phyloP scores from a whole-genome alignment of 2,113 vertebrate genomes.

The Hypanus sabinus region DNA sequence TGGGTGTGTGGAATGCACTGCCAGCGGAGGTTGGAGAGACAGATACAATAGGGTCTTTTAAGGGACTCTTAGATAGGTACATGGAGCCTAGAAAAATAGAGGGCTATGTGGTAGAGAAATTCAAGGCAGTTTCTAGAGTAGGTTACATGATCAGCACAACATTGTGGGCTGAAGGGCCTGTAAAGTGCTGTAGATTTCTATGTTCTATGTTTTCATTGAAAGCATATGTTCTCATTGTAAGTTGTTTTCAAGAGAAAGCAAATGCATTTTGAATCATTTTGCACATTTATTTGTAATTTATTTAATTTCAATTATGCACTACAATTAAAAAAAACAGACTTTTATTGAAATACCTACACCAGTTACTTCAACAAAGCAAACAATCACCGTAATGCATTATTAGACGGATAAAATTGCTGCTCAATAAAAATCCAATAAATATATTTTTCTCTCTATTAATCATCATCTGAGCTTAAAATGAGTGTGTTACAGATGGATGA shows the following conservation, averaged over 20 bases:
- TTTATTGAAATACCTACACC: neutral
- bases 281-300: neutral
- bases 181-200: no score
- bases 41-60: no score
- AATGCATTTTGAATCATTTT: neutral
- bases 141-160: no score
- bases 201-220: no score
- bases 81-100: no score
- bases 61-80: no score
- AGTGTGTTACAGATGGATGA: neutral
- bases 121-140: no score
- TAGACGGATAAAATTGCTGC: neutral
- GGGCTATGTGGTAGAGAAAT: no score
- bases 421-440: neutral
- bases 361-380: neutral
- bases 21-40: no score
- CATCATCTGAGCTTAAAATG: neutral
- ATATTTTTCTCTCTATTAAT: neutral
- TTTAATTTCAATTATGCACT: neutral
- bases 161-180: no score
- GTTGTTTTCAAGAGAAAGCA: neutral
- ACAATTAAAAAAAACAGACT: neutral
- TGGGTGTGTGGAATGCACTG: no score
- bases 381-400: neutral
- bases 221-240: neutral